Base-by-base conservation (phyloP, 2,888 invertebrate genomes). In the Polydesmus complanatus region DNA sequence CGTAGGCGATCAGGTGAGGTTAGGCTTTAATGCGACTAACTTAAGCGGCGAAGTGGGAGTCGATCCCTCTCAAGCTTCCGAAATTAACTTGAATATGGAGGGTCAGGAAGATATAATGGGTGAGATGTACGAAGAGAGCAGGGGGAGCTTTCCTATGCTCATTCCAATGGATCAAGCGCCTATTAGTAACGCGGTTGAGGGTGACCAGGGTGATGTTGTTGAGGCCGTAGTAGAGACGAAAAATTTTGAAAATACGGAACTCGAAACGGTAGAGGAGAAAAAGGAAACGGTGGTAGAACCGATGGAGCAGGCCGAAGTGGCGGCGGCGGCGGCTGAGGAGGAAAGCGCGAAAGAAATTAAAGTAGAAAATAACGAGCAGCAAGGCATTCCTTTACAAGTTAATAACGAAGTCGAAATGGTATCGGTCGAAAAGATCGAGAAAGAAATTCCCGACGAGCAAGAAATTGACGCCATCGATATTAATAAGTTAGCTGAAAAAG, bases 401-500 rank as follows among this genome's bases (percentile, higher is more conserved):
- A n/a, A n/a, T n/a, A n/a, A n/a, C n/a, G n/a, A n/a, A n/a, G 52
- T 21, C n/a, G 14, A 37, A 37, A 37, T 37, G 37, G 37, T 8
- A 8, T 5, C 5, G 14, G 14, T 14, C 5, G 8, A 5, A 37
- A 14, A 8, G 5, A 14, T 37, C 37, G 14, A 5, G 14, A 37
- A 37, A 8, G 52, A 51, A 5, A n/a, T 8, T 8, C 5, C 3
- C 8, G 52, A n/a, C 3, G 52, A 51, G 8, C 19, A 22, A n/a
- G 55, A 58, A 22, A 47, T 53, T 27, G 58, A 61, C 11, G 49
- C 26, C 5, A 51, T 26, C 3, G 56, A 63, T 56, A 25, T 23
- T 1, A 27, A 60, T 19, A 47, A 55, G 22, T 52, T 64, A 22
- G 62, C 61, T n/a, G 66, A 67, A 57, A 64, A 67, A 56, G 67